These are phyloP conservation scores for Myanophis thanlyinensis DNA, from an alignment of 2,113 vertebrate genomes.

Conservation along the genomic window DNA sequence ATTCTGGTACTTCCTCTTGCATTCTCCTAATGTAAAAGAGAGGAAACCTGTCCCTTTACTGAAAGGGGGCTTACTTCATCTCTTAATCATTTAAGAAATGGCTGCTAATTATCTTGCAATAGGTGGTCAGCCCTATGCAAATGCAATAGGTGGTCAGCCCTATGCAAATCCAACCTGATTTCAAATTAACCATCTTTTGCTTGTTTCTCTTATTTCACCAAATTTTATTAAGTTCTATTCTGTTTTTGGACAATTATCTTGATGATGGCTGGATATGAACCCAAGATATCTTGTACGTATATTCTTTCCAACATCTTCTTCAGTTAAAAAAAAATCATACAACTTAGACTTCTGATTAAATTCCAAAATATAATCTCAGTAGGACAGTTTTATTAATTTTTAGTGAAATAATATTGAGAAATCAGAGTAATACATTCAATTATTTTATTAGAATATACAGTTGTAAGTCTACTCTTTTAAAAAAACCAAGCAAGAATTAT, in stretches of 20 bases:
- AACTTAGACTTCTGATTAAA: background rate
- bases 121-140: too few relatives aligned
- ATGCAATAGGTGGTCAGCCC: background rate
- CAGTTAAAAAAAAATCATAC: background rate
- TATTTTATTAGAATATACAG: background rate
- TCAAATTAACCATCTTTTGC: background rate
- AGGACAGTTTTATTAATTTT: background rate
- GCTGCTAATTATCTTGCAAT: background rate
- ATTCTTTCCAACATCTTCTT: background rate
- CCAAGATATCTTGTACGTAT: background rate
- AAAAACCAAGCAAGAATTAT: fast-evolving
- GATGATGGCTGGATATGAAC: background rate
- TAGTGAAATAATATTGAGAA: background rate
- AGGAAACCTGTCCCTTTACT: background rate
- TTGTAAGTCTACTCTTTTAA: background rate
- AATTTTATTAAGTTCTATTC: background rate
- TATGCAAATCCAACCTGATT: background rate
- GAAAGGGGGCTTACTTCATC: background rate
- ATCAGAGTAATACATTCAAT: background rate
- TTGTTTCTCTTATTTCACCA: background rate
- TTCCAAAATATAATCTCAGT: background rate
- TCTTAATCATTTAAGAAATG: background rate
- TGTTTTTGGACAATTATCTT: background rate
- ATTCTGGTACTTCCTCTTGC: background rate
- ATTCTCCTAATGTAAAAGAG: background rate